Evolutionary conservation across 30 jellyfish, hydroid and myxozoan genomes (phyloP), one percentile per base, ranked within the genome.

Genomic region (Turritopsis dohrnii): DNA sequence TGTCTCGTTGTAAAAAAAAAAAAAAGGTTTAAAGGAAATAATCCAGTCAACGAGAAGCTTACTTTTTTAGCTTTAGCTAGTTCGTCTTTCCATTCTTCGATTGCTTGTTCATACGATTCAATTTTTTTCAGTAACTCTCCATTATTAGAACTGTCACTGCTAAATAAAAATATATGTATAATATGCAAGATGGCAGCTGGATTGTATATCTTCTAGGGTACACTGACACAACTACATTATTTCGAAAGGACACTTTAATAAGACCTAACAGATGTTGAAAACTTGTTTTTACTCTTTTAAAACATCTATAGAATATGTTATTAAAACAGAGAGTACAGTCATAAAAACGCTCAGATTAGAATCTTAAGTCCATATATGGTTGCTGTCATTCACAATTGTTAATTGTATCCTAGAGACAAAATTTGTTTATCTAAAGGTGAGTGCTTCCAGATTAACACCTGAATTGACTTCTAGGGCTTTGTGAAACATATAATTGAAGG

Each of bases 11-110:
- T n/a, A 66, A 66, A 66, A 74, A 74, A 21, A 29, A 1, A 16
- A 74, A 74, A 26, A 69, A n/a, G 77, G 30, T 7, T 69, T 69
- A 60, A 0, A 23, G 22, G 73, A 23, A 1, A 0, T 19, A 72
- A 25, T 18, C 21, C 21, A 72, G 24, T 19, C 20, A 18, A 25
- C 30, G 74, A 25, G 71, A 53, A 28, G 18, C 90, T 52, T 52
- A 92, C 98, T 94, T 84, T 80, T 23, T 87, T 92, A 28, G 98
- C 90, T 84, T 92, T 88, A 26, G 94, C 96, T 66, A 87, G 80
- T 80, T 82, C 95, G 52, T 87, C 96, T 75, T 87, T 92, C 98
- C 98, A 92, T 79, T 92, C 98, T 65, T 82, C 89, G 54, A 92
- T 84, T 29, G 94, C 94, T 66, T 84, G 96, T 76, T 92, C 91